Percentiles rank a stretch among this genome's conserved stretches.
These are phyloP conservation scores for Pterostichus madidus DNA, from an alignment of 2,888 invertebrate genomes.

Conservation along the genomic window DNA sequence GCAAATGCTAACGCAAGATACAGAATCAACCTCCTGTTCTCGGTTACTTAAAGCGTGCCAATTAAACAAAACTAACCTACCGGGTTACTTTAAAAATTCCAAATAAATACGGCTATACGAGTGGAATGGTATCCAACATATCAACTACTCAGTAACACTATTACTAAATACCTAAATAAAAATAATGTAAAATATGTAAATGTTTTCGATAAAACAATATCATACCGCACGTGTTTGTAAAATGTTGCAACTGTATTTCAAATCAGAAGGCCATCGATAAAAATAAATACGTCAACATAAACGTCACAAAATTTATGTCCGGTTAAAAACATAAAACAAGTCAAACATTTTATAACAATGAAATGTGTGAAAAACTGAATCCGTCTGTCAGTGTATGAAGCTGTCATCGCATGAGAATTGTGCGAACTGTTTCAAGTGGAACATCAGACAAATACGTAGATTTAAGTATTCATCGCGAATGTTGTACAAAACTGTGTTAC, in stretches of 20 bases:
- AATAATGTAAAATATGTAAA: too few species aligned
- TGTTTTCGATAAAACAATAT: not conserved
- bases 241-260: slow-evolving; percentile 14
- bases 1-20: too few species aligned
- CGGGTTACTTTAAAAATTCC: too few species aligned
- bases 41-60: too few species aligned
- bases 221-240: too few species aligned
- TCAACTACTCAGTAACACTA: too few species aligned
- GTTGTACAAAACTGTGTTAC: slow-evolving; percentile 46
- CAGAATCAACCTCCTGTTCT: too few species aligned
- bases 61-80: too few species aligned
- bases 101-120: too few species aligned
- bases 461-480: slow-evolving; percentile 23
- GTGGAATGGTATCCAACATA: too few species aligned
- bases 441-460: not conserved
- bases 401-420: slow-evolving; percentile 32
- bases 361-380: slow-evolving; percentile 14
- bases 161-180: too few species aligned
- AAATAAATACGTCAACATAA: not conserved
- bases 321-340: not conserved
- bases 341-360: not conserved
- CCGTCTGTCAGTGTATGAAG: not conserved
- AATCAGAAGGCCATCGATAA: not conserved
- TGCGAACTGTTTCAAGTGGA: slow-evolving; percentile 7
- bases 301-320: not conserved